Evolutionary conservation across 2,113 vertebrate genomes (phyloP), one percentile per base, ranked within the genome.

Genomic region (Otocyon megalotis): DNA sequence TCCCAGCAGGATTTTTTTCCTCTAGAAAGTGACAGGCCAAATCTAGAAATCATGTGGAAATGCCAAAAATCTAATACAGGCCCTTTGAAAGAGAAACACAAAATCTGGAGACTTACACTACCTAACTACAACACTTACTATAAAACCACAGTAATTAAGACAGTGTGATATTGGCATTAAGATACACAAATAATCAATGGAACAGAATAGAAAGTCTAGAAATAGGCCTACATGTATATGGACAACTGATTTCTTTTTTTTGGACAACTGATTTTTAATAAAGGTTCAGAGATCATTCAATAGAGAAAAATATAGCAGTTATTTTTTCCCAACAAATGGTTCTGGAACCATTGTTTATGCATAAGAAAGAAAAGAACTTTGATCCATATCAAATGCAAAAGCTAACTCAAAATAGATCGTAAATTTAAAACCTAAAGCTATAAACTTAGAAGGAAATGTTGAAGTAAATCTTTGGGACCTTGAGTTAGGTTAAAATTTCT

Each of bases 211-310:
- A 32, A 37, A 74, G 30, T 20, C 13, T 32, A 56, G 43, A 71
- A 90, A 58, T 5, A 89, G 17, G 79, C 1, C 26, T 20, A 62
- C 6, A 50, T 50, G 72, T 65, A 28, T 16, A 79, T 11, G 50
- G 76, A 32, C 28, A 53, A n/a, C 2, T 54, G 62, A 84, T 63
- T 60, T 96, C 79, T 92, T 54, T 96, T 84, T 92, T 54, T 54
- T 28, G 15, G 4, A 17, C 24, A 60, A 50, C 1, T 48, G 65
- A 86, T 69, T 65, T 96, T 87, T 90, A 65, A 81, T 28, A 67
- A 67, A 81, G 28, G 9, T 67, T n/a, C 13, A 65, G 43, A 93
- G 15, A 71, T 16, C 83, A 77, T 69, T 83, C 28, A 50, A 53
- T n/a, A 71, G 5, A 60, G 43, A 16, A 60, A 85, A 95, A 84